Evolutionary conservation across 2,113 vertebrate species (phyloP).

Genomic region (Brienomyrus brachyistius): DNA sequence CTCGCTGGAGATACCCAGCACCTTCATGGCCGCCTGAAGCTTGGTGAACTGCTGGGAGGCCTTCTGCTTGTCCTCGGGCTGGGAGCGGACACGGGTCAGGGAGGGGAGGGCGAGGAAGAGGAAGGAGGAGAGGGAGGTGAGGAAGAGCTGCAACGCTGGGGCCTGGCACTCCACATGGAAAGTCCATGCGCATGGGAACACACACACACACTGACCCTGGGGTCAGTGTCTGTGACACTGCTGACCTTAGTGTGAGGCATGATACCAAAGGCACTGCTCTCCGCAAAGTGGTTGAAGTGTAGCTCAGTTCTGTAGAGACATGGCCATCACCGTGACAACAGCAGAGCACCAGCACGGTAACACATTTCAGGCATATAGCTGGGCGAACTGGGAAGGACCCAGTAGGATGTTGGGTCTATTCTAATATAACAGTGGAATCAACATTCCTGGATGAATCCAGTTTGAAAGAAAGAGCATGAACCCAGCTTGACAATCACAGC

Average conservation of each 20-base stretch:
- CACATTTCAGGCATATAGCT: neutral
- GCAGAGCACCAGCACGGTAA: neutral
- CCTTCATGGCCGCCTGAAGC: constrained; percentile 90
- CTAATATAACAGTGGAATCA: neutral
- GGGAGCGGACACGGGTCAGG: neutral
- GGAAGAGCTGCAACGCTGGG: neutral
- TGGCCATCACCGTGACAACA: neutral
- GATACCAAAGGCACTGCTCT: constrained; percentile 82
- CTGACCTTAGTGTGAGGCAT: constrained; percentile 73
- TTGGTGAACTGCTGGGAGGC: constrained; percentile 85
- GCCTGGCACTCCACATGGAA: neutral
- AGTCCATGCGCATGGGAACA: neutral
- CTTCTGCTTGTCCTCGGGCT: constrained; percentile 90
- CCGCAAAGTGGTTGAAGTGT: constrained; percentile 89
- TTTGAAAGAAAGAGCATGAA: neutral
- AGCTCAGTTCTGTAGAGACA: constrained; percentile 78
- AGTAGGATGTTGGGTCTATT: neutral
- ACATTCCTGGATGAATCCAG: neutral
- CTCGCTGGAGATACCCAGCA: constrained; percentile 77
- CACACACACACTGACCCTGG: neutral
- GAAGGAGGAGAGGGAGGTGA: neutral
- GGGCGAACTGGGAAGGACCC: neutral
- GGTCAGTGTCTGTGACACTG: neutral
- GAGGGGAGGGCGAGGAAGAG: neutral
- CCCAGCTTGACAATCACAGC: neutral